Base-by-base conservation (phyloP, 2,113 vertebrate genomes). In the Dromiciops gliroides region DNA sequence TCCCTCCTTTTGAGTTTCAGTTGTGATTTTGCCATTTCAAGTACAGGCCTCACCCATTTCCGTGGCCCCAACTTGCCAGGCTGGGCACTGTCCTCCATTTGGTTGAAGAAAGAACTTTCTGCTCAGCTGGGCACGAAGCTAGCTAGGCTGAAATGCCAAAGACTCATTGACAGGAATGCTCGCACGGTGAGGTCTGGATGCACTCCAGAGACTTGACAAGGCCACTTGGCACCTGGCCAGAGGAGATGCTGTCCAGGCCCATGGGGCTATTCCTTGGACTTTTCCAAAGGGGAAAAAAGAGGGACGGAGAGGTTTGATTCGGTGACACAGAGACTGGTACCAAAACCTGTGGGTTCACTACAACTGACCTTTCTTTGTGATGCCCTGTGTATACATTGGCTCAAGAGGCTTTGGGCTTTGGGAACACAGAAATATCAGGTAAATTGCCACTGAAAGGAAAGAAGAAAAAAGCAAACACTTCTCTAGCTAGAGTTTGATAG, bases 101-200 rank as follows among this genome's bases (percentile, higher is more conserved):
- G 96, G 51, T 44, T 83, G 16, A 83, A 48, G n/a, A 51, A 90
- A 75, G 48, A 83, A 93, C 37, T 48, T 67, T 89, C 25, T 53
- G 53, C 22, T 92, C 67, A 92, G 51, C 23, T 48, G 48, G 75
- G 48, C 93, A 44, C 16, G 1, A 37, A 89, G 48, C 12, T 44
- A 0, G 2, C 0, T 1, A 10, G 60, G 90, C 75, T 53, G 0
- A 0, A 60, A 37, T 31, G 23, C 51, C 24, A 47, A 75, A 24
- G 52, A 28, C 47, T 88, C 51, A 14, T 95, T 93, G 26, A 90
- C 50, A 89, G 50, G 51, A 93, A n/a, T 90, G 89, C 49, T 89
- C 96, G 92, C 96, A 95, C 91, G 67, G 90, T 48, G 8, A 89
- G 90, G 53, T 52, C 50, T 91, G 92, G 48, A 48, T 94, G 89